Conservation (phyloP, 1,140 invertebrate genomes). For the Pseudomyrmex sp. region DNA sequence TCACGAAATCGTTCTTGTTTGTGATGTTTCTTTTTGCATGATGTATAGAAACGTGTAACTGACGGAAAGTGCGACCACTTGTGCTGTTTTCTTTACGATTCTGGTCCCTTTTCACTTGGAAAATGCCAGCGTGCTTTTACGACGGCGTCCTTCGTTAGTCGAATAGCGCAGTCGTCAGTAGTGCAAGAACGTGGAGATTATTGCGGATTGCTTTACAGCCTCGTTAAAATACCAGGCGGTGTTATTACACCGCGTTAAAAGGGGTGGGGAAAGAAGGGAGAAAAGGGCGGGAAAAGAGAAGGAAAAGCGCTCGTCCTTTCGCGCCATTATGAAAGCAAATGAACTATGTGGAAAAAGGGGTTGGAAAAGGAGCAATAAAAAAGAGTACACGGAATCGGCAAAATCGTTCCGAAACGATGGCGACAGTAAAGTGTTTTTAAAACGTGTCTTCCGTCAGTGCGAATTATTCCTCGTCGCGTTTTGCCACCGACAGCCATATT, state of each 20-base stretch:
- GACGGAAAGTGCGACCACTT: slow-evolving; percentile 21
- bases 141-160: slow-evolving; percentile 26
- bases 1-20: background rate
- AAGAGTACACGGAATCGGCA: slow-evolving; percentile 14
- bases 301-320: slow-evolving; percentile 42
- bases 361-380: slow-evolving; percentile 29
- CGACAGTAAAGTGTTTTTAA: slow-evolving; percentile 56
- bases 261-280: too few relatives aligned
- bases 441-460: slow-evolving; percentile 43
- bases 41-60: background rate
- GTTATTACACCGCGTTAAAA: slow-evolving; percentile 59
- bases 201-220: slow-evolving; percentile 54
- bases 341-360: slow-evolving; percentile 43
- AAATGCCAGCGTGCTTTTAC: slow-evolving; percentile 42
- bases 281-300: too few relatives aligned
- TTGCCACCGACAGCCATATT: slow-evolving; percentile 21
- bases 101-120: slow-evolving; percentile 27
- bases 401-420: slow-evolving; percentile 42
- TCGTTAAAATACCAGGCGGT: slow-evolving; percentile 54
- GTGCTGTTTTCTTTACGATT: slow-evolving; percentile 21
- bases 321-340: slow-evolving; percentile 54
- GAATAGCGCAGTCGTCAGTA: slow-evolving; percentile 28
- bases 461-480: slow-evolving; percentile 37
- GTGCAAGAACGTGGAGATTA: slow-evolving; percentile 51
- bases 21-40: background rate